Base-by-base conservation (phyloP, 1,140 invertebrate species). In the Whitmania pigra region DNA sequence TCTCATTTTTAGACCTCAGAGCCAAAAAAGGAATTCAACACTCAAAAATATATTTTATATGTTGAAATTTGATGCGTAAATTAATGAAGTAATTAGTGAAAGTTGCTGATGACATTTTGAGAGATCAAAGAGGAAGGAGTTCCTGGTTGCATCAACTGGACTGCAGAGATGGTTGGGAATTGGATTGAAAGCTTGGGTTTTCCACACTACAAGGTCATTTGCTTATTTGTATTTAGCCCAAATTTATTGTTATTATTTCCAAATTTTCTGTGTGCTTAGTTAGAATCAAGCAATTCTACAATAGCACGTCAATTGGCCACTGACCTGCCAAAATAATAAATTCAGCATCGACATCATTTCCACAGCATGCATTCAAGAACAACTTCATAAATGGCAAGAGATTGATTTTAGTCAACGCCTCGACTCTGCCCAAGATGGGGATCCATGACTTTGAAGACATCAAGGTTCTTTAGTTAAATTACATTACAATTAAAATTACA, bases 371-470 rank as follows among this genome's bases (percentile, higher is more conserved):
- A 4, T 79, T 83, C 60, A 75, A 72, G 74, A 78, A 76, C 27
- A 83, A 83, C 75, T 49, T 76, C 57, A 79, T 83, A 9, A 75
- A 81, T 76, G 82, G 82, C 49, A 76, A 78, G 57, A 77, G 78
- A 69, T 71, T 83, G 20, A 79, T 82, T 13, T 71, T 74, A 31
- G 72, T 81, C 31, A 77, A 81, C 67, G 78, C 80, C 9, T 79
- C 80, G 53, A 76, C 78, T 36, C 76, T 83, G 57, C 80, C 80
- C n/a, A 79, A 78, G 68, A 78, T 83, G 60, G 82, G 82, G 60
- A 81, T 83, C 20, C 79, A 76, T 73, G 81, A 83, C 73, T 82
- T 80, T 77, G 78, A 82, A 75, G 80, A 83, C 72, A 82, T 83
- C 11, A 82, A 82, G 77, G 82, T 82, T 76, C 43, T 43, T n/a